These are phyloP conservation scores for Nemotelus nigrinus DNA, from an alignment of 2,888 invertebrate species.

Conservation along the genomic window DNA sequence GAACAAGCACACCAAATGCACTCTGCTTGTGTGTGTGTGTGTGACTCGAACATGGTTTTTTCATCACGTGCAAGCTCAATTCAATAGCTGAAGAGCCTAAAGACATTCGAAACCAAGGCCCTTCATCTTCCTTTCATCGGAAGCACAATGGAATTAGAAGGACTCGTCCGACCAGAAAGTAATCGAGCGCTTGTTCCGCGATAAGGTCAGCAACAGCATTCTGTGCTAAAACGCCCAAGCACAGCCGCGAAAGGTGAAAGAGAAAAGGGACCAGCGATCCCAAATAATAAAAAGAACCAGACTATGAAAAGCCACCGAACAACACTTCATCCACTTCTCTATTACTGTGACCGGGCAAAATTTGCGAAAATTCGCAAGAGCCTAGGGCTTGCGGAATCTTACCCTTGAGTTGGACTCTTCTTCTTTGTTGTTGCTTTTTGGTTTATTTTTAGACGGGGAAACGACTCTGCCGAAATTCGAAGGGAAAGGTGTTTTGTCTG, in stretches of 20 bases:
- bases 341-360: background rate
- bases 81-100: background rate
- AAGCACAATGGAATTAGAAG: background rate
- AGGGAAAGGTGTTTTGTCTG: constrained; percentile 16
- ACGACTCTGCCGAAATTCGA: background rate
- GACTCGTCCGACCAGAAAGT: constrained; percentile 12
- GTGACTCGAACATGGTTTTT: background rate
- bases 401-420: constrained; percentile 1
- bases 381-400: background rate
- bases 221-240: no score
- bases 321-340: constrained; percentile 1
- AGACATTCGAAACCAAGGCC: background rate
- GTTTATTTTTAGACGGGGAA: no score
- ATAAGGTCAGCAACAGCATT: no score
- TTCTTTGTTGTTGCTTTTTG: background rate
- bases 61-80: background rate
- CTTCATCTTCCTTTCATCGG: background rate
- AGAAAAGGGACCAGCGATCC: no score
- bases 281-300: background rate
- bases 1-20: background rate
- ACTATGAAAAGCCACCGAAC: constrained; percentile 6
- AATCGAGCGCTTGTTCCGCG: background rate
- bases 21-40: no score
- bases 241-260: no score
- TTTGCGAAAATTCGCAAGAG: constrained; percentile 11